Conservation (phyloP, 2,797 vertebrate genomes). For the Melanotaenia trifasciata region DNA sequence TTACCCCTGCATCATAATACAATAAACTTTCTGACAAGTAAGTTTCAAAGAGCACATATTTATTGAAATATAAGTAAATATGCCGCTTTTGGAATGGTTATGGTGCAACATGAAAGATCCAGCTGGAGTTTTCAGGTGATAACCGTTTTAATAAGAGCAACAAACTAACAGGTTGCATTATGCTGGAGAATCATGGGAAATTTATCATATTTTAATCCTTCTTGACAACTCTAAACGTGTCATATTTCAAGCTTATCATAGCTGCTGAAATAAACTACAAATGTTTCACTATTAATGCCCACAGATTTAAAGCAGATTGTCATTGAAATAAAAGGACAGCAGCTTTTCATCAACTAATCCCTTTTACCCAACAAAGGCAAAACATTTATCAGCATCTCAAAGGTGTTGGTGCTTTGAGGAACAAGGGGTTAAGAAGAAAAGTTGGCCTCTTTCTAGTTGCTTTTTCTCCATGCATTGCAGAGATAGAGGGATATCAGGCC, state of each 20-base stretch:
- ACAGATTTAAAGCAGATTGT: conserved; percentile 20
- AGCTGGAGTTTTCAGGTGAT: neutral
- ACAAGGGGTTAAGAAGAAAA: conserved; percentile 41
- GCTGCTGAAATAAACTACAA: conserved; percentile 1
- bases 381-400: conserved; percentile 70
- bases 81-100: neutral
- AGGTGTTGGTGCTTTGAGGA: conserved; percentile 61
- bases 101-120: neutral
- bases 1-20: neutral
- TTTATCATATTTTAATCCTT: conserved; percentile 8
- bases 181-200: neutral
- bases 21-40: neutral
- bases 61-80: conserved; percentile 8
- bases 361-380: conserved; percentile 39
- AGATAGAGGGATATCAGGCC: conserved; percentile 70
- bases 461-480: conserved; percentile 56
- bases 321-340: conserved; percentile 38
- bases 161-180: conserved; percentile 1
- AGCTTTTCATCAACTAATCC: conserved; percentile 42
- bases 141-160: conserved; percentile 2
- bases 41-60: neutral
- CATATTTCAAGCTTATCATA: conserved; percentile 11
- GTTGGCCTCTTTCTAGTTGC: conserved; percentile 20
- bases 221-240: conserved; percentile 6
- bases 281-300: conserved; percentile 11